These are phyloP conservation scores for Haemorhous mexicanus DNA, from an alignment of 2,113 vertebrate species.

Conservation along the genomic window DNA sequence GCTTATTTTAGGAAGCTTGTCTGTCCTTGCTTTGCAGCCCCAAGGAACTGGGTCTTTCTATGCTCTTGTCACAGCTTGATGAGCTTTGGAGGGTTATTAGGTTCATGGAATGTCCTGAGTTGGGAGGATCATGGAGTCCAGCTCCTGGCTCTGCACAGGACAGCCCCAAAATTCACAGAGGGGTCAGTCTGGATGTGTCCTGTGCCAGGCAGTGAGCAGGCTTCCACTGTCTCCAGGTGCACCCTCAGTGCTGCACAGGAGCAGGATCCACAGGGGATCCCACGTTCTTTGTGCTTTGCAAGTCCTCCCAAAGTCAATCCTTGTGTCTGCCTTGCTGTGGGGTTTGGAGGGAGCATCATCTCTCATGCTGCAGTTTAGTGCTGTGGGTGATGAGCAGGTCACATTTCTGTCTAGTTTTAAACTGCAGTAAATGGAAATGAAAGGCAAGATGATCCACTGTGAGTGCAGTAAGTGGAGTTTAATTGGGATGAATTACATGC, in stretches of 20 bases:
- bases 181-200: not conserved
- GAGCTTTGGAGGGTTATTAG: not conserved
- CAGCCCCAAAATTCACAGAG: not conserved
- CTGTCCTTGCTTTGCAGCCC: not conserved
- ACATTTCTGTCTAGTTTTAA: not conserved
- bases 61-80: not conserved
- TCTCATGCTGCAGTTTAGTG: not conserved
- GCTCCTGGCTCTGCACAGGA: not conserved
- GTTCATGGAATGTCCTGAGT: not conserved
- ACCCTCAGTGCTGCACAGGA: accelerated
- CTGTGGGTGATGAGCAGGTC: not conserved
- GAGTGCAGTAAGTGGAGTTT: conserved; percentile 23
- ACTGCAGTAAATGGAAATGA: not conserved
- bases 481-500: conserved; percentile 40
- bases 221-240: not conserved
- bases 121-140: not conserved
- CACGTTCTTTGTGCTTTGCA: accelerated
- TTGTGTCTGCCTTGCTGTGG: accelerated
- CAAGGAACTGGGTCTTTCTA: not conserved
- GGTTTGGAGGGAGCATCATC: not conserved
- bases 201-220: not conserved
- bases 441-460: not conserved
- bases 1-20: not conserved
- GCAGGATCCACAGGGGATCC: not conserved
- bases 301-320: not conserved